Evolutionary conservation across 2,888 invertebrate species (phyloP), one percentile per base, ranked within the genome.

Genomic region (Agonopterix subpropinquella): DNA sequence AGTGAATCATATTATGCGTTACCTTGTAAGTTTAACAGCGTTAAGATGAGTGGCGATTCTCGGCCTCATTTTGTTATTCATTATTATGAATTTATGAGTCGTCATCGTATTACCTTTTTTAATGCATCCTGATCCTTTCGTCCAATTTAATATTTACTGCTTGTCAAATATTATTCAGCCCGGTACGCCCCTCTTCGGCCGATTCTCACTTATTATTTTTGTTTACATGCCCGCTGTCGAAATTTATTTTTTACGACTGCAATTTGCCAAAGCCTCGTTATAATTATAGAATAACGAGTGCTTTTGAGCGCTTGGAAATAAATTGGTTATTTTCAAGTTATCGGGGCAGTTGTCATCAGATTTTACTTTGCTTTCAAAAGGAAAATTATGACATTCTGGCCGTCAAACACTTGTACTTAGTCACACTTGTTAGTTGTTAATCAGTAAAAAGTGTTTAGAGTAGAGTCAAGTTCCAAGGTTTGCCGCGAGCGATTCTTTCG

Each of bases 121-220:
- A 68, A 62, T 57, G 58, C 61, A 58, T 54, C 62, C 55, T 65
- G 64, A 73, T 74, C 69, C 71, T 74, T 73, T 70, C 71, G 63
- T 70, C 71, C 71, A 77, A 77, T 79, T 79, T 79, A 71, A 77
- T 78, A 80, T 83, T 81, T 77, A 82, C 76, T 73, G 78, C 79
- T 72, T 75, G 75, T 77, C 76, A 79, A 82, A 77, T 74, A 79
- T 77, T 77, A 79, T 78, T 76, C 66, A 67, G 60, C 62, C 57
- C 58, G 69, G 67, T 67, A 70, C 75, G 72, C 73, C 74, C 18
- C 71, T 64, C 70, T 67, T 59, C 57, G 58, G 58, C 50, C 62
- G 65, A 68, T 70, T 64, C 63, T 57, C 58, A 61, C 64, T 73
- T 74, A 64, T 76, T 72, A 72, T 70, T 73, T 73, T 78, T 73